These are phyloP conservation scores for Stercorarius parasiticus DNA, from an alignment of 2,113 vertebrate genomes.

Conservation along the genomic window DNA sequence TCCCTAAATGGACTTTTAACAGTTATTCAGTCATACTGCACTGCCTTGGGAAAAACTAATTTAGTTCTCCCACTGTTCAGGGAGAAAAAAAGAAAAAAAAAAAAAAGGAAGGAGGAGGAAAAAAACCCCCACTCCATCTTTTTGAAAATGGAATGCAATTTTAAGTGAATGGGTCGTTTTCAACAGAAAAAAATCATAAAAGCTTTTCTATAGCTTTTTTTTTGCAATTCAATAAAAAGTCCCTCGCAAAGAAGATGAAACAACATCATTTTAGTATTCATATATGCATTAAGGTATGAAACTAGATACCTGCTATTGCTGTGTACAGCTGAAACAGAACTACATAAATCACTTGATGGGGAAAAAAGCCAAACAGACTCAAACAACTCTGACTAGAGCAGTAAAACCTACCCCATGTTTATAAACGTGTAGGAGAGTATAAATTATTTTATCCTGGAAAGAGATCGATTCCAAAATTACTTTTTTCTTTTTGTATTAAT, in stretches of 20 bases:
- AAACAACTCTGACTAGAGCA: neutral
- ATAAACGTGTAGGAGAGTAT: neutral
- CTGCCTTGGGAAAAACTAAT: neutral
- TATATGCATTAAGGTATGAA: neutral
- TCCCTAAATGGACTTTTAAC: neutral
- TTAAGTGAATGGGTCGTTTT: neutral
- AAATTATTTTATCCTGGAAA: neutral
- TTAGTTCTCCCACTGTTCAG: neutral
- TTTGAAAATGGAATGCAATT: neutral
- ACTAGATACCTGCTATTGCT: neutral
- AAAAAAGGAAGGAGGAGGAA: neutral
- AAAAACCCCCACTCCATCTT: neutral
- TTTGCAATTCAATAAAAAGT: neutral
- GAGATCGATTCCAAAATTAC: neutral
- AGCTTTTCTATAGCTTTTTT: neutral
- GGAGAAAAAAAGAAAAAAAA: neutral
- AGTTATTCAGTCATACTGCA: neutral
- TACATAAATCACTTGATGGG: neutral
- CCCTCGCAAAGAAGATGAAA: neutral
- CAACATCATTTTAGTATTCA: slow-evolving; percentile 4
- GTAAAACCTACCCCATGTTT: neutral
- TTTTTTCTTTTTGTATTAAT: neutral
- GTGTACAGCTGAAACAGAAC: slow-evolving; percentile 9
- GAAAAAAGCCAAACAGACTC: neutral
- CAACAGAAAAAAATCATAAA: neutral